These are phyloP conservation scores for Diarsia mendica DNA, from an alignment of 2,888 invertebrate species.

Conservation along the genomic window DNA sequence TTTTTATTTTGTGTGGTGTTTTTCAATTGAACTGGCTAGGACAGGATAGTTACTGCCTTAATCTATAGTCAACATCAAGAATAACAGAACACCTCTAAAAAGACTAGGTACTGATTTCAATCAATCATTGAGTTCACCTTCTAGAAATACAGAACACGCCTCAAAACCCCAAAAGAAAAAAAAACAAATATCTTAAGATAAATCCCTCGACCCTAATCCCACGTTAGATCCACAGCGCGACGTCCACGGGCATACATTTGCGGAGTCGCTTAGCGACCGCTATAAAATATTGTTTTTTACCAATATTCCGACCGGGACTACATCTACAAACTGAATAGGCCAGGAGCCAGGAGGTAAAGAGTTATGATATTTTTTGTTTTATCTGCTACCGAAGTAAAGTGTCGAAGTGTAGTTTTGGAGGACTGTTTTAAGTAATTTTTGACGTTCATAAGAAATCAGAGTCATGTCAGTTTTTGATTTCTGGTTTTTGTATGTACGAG, in stretches of 20 bases:
- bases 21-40: too few relatives aligned
- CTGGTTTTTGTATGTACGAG: too few relatives aligned
- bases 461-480: too few relatives aligned
- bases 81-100: too few relatives aligned
- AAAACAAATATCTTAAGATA: conserved; percentile 56
- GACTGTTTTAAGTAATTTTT: too few relatives aligned
- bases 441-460: too few relatives aligned
- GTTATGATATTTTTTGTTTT: background rate
- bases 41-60: too few relatives aligned
- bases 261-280: conserved; percentile 82
- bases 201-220: conserved; percentile 51
- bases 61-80: too few relatives aligned
- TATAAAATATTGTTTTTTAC: conserved; percentile 87
- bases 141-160: background rate
- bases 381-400: background rate
- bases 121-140: too few relatives aligned
- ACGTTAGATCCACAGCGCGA: conserved; percentile 49
- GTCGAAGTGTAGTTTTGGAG: background rate
- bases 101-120: too few relatives aligned
- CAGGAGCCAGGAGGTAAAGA: conserved; percentile 57
- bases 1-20: too few relatives aligned
- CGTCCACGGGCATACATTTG: conserved; percentile 81
- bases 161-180: background rate
- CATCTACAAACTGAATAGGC: conserved; percentile 71
- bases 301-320: conserved; percentile 79